A percentile compares a stretch with the other conserved stretches of the same genome.
These are phyloP conservation scores for Gopherus flavomarginatus DNA, from an alignment of 2,113 vertebrate genomes.

Conservation along the genomic window DNA sequence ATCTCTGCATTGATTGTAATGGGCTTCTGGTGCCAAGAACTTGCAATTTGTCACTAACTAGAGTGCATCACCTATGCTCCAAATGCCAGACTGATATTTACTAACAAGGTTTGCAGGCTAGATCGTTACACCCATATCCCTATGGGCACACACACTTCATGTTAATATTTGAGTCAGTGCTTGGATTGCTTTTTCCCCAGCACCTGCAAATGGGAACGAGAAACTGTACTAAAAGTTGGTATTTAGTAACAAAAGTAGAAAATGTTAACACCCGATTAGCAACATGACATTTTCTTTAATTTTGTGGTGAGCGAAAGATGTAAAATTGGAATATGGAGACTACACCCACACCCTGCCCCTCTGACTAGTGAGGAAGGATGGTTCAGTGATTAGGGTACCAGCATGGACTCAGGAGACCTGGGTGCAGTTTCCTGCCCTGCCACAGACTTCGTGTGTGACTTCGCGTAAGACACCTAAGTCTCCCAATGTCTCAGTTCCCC, in stretches of 20 bases:
- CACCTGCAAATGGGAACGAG: not conserved
- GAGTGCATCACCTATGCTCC: not conserved
- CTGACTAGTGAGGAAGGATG: not conserved
- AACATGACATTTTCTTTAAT: not conserved
- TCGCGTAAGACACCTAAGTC: not conserved
- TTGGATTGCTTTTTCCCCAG: not conserved
- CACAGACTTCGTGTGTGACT: not conserved
- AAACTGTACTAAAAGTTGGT: not conserved
- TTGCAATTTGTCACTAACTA: not conserved
- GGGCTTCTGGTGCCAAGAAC: not conserved
- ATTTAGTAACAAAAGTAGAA: not conserved
- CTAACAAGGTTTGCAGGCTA: not conserved
- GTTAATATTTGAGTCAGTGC: not conserved
- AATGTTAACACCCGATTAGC: accelerated
- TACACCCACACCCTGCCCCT: not conserved
- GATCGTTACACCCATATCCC: not conserved
- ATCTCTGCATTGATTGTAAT: not conserved
- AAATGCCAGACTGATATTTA: not conserved
- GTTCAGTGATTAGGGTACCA: not conserved
- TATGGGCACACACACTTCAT: not conserved
- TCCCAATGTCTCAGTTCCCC: not conserved
- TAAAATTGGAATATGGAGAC: not conserved
- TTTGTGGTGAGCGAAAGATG: not conserved
- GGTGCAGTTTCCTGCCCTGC: not conserved
- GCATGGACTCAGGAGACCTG: not conserved